A percentile compares a stretch with the other conserved stretches of the same genome.
These are phyloP conservation scores for Dicroscelio sp. DNA, from an alignment of 2,888 invertebrate species.

Conservation along the genomic window DNA sequence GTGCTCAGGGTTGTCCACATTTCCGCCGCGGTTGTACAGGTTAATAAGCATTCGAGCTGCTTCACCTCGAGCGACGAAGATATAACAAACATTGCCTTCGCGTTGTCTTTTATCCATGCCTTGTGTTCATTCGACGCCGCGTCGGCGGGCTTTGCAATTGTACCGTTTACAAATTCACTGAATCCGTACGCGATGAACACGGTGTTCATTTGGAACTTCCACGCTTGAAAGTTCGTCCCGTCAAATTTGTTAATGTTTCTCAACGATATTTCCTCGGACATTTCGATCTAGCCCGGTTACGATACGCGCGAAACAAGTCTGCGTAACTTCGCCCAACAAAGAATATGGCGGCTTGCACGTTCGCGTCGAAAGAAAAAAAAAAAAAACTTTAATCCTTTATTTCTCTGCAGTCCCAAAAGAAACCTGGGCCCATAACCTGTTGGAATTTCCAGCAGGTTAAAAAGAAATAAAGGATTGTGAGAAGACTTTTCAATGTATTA, in stretches of 20 bases:
- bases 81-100: conserved; percentile 82
- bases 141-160: neutral
- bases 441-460: neutral
- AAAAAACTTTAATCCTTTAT: too few species aligned
- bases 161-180: neutral
- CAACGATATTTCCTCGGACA: conserved; percentile 6
- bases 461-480: too few species aligned
- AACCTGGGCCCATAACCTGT: conserved; percentile 44
- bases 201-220: conserved; percentile 72
- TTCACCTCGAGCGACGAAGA: conserved; percentile 77
- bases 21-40: conserved; percentile 78
- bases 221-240: conserved; percentile 58
- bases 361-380: neutral
- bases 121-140: neutral
- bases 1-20: conserved; percentile 81
- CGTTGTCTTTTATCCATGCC: conserved; percentile 69
- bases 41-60: conserved; percentile 79
- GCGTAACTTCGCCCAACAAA: neutral
- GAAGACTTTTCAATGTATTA: too few species aligned
- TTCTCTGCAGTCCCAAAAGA: neutral
- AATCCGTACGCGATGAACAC: conserved; percentile 4
- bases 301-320: neutral
- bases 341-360: neutral
- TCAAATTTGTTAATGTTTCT: conserved; percentile 48
- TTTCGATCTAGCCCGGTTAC: neutral